These are phyloP conservation scores for Catharus minimus DNA, from an alignment of 2,113 vertebrate genomes.

Conservation along the genomic window DNA sequence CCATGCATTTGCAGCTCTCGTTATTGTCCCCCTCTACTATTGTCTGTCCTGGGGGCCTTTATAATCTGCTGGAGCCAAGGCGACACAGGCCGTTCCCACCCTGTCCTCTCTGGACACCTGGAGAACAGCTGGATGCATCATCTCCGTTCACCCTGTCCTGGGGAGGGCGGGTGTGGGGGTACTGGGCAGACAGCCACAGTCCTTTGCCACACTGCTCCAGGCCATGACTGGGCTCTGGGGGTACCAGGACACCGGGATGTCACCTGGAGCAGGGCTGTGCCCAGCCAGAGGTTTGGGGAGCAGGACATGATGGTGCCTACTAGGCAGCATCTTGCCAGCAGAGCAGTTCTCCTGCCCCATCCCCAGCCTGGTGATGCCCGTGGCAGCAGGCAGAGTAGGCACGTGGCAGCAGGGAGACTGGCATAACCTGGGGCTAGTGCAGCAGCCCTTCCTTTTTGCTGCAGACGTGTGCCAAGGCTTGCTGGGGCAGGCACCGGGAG, in stretches of 20 bases:
- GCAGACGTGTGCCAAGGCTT: constrained; percentile 29
- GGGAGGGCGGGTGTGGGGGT: accelerated
- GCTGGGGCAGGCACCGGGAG: background rate
- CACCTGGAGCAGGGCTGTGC: background rate
- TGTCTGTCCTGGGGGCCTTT: background rate
- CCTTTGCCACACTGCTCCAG: background rate
- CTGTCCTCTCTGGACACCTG: background rate
- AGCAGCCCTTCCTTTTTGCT: background rate
- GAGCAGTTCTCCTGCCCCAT: background rate
- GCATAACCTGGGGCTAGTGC: background rate
- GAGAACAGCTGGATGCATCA: background rate
- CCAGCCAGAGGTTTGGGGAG: background rate
- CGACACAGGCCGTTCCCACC: accelerated
- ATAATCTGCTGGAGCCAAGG: background rate
- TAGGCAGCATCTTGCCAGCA: background rate
- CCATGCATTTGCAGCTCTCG: accelerated
- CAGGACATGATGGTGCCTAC: accelerated
- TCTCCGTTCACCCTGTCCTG: background rate
- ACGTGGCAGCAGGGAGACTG: background rate
- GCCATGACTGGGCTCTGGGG: background rate
- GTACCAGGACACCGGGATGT: background rate
- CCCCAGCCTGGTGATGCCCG: background rate
- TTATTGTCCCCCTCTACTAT: constrained; percentile 28
- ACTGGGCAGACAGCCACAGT: background rate
- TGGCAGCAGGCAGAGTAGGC: background rate